A percentile compares a stretch with the other conserved stretches of the same genome.
phyloP scores from a whole-genome alignment of 2,113 vertebrate genomes.

The Gavialis gangeticus region DNA sequence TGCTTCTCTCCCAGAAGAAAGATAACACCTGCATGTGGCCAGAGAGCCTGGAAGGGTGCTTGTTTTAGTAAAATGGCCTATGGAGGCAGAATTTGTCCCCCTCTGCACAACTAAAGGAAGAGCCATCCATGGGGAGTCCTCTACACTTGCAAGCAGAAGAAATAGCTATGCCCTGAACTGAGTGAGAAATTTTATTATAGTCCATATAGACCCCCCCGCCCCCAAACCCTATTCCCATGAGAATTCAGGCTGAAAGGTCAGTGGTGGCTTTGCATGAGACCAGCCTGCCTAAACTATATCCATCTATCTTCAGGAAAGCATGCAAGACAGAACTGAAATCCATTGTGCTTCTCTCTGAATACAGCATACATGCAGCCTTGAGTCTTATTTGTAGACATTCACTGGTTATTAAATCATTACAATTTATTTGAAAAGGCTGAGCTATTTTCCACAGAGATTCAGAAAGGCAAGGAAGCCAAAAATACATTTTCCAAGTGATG shows the following conservation, averaged over 20 bases:
- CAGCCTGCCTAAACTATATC: neutral
- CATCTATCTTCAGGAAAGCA: slow-evolving; percentile 17
- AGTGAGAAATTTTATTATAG: slow-evolving; percentile 6
- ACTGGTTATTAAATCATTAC: neutral
- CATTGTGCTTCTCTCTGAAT: neutral
- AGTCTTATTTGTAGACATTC: neutral
- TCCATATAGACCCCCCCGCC: slow-evolving; percentile 12
- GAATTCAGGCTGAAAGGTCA: neutral
- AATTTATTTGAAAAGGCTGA: neutral
- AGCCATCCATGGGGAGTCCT: neutral
- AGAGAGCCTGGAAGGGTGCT: too few species aligned
- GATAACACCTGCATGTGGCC: too few species aligned
- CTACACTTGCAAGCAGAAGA: neutral
- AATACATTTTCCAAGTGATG: neutral
- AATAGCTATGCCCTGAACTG: neutral
- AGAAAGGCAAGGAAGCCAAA: neutral
- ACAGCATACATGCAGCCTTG: neutral
- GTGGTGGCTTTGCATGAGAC: slow-evolving; percentile 14
- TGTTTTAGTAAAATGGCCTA: too few species aligned
- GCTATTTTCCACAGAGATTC: neutral
- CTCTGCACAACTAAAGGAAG: too few species aligned
- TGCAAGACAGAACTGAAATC: slow-evolving; percentile 17
- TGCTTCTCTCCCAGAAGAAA: too few species aligned
- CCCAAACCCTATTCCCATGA: neutral
- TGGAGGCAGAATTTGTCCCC: neutral